Evolutionary conservation across 2,888 invertebrate genomes (phyloP), one percentile per base, ranked within the genome.

Genomic region (Diadegma fenestrale): DNA sequence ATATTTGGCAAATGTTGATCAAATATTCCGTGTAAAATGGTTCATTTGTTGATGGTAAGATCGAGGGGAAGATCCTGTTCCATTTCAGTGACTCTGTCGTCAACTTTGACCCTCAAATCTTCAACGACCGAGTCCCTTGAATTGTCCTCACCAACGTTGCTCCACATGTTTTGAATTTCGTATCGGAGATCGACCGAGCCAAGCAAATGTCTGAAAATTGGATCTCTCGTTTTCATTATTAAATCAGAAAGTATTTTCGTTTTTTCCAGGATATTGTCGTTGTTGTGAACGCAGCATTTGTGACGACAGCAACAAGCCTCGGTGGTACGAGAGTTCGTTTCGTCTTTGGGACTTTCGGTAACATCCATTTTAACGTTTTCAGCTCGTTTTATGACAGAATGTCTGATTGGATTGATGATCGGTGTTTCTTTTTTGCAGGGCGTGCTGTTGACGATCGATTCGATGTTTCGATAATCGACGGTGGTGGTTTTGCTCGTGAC

Each of bases 11-110:
- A 83, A 63, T 66, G 76, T 68, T 33, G 51, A 30, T 43, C 12
- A 45, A 19, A 77, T 45, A 37, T 37, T 37, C 48, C 73, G 48
- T 33, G 17, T 33, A 14, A 14, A 19, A 22, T 63, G 51, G 37
- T 41, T 92, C 90, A 94, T 84, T 94, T 94, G 82, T 93, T 94
- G 90, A 93, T 91, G 83, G 92, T 95, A 89, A 94, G 90, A 84
- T 94, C 94, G 72, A 94, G 88, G 8, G 94, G 94, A 75, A 94
- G 88, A 85, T 94, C 94, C 87, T 94, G 94, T 82, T 94, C 94
- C 91, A 93, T 93, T 26, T 94, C 93, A 7, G 91, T 91, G 0
- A 76, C 73, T 43, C 72, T 73, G 19, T 91, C 90, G 61, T 94
- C 94, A 43, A 93, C 94, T 85, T 95, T 95, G 22, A 95, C 94